Conservation (phyloP, 2,797 vertebrate genomes). For the Meriones psammophilus region DNA sequence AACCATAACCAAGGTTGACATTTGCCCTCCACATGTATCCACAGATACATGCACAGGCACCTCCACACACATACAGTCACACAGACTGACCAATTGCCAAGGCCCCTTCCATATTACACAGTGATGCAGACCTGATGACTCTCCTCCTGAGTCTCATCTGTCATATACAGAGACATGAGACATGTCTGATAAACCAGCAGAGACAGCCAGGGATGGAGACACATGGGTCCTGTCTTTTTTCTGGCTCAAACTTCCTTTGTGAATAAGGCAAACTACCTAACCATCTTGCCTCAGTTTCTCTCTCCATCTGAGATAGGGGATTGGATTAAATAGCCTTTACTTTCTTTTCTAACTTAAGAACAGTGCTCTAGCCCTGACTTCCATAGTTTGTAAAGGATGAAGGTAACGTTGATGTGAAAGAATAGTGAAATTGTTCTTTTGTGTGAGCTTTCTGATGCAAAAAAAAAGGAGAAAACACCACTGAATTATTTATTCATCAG, state of each 20-base stretch:
- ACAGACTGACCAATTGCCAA: neutral
- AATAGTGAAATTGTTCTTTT: neutral
- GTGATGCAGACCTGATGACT: neutral
- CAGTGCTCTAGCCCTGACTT: neutral
- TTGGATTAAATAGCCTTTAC: neutral
- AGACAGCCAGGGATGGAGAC: neutral
- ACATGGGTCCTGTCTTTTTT: neutral
- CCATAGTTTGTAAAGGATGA: neutral
- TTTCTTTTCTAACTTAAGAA: neutral
- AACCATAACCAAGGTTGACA: neutral
- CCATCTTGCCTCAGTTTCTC: neutral
- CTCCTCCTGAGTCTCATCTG: slow-evolving; percentile 7
- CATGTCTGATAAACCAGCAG: neutral
- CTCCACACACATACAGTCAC: neutral
- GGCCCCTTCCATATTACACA: no score
- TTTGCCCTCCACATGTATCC: neutral
- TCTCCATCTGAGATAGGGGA: neutral
- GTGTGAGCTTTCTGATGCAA: neutral
- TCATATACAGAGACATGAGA: neutral
- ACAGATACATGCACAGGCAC: neutral
- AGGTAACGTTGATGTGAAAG: neutral
- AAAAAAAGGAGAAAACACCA: neutral
- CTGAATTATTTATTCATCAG: neutral
- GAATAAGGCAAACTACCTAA: neutral
- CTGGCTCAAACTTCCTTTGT: neutral